These are phyloP conservation scores for Sander vitreus DNA, from an alignment of 2,113 vertebrate species.

Conservation along the genomic window DNA sequence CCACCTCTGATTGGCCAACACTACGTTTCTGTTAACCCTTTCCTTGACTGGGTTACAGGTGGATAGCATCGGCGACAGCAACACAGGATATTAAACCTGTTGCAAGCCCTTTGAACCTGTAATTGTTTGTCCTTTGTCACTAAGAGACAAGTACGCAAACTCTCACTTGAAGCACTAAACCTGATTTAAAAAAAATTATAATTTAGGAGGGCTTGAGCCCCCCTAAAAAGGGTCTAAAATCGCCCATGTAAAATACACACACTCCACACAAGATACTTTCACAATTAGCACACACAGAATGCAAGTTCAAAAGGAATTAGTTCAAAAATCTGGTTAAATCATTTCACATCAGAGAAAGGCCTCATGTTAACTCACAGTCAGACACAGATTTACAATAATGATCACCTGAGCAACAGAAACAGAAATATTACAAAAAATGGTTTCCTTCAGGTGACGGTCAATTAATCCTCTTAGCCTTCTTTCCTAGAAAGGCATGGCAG, in stretches of 20 bases:
- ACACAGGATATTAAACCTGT: no score
- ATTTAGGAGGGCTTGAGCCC: no score
- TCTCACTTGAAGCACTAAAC: no score
- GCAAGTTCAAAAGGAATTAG: background rate
- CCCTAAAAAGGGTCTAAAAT: no score
- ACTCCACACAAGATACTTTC: background rate
- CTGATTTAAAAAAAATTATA: no score
- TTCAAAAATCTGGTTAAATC: slow-evolving; percentile 13
- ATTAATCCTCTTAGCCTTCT: slow-evolving; percentile 6
- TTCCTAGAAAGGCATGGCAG: slow-evolving; percentile 24
- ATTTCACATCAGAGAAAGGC: slow-evolving; percentile 17
- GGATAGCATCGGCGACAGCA: no score
- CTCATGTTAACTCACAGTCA: slow-evolving; percentile 1
- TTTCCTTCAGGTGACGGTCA: slow-evolving; percentile 8
- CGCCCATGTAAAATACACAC: background rate
- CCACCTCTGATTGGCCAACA: no score
- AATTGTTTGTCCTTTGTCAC: no score
- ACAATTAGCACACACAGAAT: background rate
- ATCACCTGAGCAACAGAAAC: slow-evolving; percentile 46
- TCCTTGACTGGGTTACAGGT: no score
- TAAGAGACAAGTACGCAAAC: no score
- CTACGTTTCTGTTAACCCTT: no score
- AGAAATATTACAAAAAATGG: slow-evolving; percentile 21
- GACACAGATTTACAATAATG: background rate
- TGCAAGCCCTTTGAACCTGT: no score